Base-by-base conservation (phyloP, 2,797 vertebrate species). In the Macroramphosus scolopax region DNA sequence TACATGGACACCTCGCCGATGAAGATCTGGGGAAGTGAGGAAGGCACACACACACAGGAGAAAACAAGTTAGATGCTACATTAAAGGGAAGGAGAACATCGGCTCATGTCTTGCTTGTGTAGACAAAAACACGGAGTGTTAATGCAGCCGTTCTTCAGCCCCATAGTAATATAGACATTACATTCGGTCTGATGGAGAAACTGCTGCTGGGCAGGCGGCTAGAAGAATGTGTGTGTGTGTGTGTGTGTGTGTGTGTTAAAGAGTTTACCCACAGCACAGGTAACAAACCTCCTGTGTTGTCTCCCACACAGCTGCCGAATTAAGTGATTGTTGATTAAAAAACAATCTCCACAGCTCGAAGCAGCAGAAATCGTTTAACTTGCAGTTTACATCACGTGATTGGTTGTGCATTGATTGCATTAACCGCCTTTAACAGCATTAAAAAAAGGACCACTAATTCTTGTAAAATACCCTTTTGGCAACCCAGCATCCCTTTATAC, bases 1-100 rank as follows among this genome's bases (percentile, higher is more conserved):
- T 96, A 98, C 93, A 96, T 96, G 58, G 94, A 94, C 76, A 98
- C 87, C 65, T 98, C 96, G 16, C 96, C 96, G 20, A 97, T 91
- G 83, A 98, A 96, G 80, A 98, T 98, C 96, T 98, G 20, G 20
- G 20, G 20, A 20, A 63, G 30, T 6, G 25, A 2, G 8, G 24
- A 24, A 37, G 6, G 28, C 17, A 62, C 15, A 54, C 11, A 38
- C 10, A 54, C 31, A 10, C 3, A 18, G 5, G 8, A 32, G 64
- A 91, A 26, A 37, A 11, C 14, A 22, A 3, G 20, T 22, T 22
- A 22, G 20, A 6, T 6, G 20, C 6, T 6, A 22, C 6, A 22
- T 22, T 6, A 3, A 7, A 26, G 10, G 6, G 10, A 26, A 5
- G 3, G n/a, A 33, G 5, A n/a, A 33, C 45, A 50, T 57, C 42